Base-by-base conservation (phyloP, 2,888 invertebrate genomes). In the Ommatoiulus sabulosus region DNA sequence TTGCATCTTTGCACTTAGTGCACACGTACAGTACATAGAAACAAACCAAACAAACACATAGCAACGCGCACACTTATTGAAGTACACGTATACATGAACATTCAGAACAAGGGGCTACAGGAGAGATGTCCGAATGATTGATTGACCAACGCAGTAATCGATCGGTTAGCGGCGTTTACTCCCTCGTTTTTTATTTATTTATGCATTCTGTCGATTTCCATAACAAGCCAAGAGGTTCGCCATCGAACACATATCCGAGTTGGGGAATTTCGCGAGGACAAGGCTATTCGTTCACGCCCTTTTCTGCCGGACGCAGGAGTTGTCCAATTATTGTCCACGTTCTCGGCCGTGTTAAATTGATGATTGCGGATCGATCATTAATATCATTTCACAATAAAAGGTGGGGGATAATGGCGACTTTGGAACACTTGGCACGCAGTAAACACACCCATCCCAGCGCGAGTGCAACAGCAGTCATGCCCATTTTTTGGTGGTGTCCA, bases 281-380 rank as follows among this genome's bases (percentile, higher is more conserved):
- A 24, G 72, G 72, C n/a, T 72, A 72, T n/a, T 35, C 35, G 72
- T 72, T 72, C 72, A 72, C 72, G 72, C 72, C 72, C 72, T 72
- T 72, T 72, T 72, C 72, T 7, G 63, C n/a, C n/a, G 6, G n/a
- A n/a, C 24, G 12, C 72, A 24, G 72, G 72, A 72, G 24, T 72
- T 72, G 72, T 72, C 72, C 72, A 72, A 72, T 72, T 72, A 24
- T 72, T 72, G 72, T 72, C 72, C 63, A n/a, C 57, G 63, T 63
- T 0, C 63, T 20, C 6, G 63, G 63, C 20, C 72, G 20, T 72
- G 72, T 24, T 72, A 72, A 72, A 72, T 72, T 72, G 72, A 72
- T 72, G 72, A 72, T 72, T 72, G 72, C 24, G 24, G 72, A 72
- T 72, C 72, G 72, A 72, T 72, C 72, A 72, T 72, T 72, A 72